Conservation (phyloP, 2,113 vertebrate genomes). For the Syngnathoides biaculeatus region DNA sequence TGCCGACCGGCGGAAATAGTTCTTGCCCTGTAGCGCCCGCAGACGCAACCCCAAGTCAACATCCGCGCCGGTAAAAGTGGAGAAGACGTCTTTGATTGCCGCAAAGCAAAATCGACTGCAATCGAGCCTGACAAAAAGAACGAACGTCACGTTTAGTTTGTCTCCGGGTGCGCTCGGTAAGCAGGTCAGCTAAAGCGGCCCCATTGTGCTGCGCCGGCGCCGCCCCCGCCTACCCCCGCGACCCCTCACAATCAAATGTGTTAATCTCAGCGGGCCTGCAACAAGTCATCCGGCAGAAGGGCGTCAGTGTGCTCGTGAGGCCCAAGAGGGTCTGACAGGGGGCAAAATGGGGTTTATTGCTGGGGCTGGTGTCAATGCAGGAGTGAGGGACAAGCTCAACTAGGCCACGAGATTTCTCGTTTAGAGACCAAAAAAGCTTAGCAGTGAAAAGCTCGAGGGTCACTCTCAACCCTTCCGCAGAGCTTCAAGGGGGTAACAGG, state of each 20-base stretch:
- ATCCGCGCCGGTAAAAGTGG: neutral
- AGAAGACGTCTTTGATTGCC: neutral
- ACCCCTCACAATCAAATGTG: slow-evolving; percentile 72
- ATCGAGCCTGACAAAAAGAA: neutral
- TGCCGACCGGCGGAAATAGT: slow-evolving; percentile 11
- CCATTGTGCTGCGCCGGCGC: neutral
- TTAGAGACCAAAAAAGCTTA: slow-evolving; percentile 9
- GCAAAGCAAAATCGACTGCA: neutral
- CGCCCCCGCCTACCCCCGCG: neutral
- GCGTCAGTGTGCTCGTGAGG: slow-evolving; percentile 48
- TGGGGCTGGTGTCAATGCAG: neutral
- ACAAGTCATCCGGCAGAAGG: slow-evolving; percentile 65
- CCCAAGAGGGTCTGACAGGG: neutral
- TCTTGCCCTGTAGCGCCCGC: neutral
- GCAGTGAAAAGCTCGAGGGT: neutral
- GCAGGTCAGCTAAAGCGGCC: neutral
- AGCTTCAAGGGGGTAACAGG: neutral
- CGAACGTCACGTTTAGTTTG: neutral
- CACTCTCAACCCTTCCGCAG: no score
- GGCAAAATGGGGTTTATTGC: no score
- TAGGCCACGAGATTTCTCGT: neutral
- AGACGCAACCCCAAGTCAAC: no score
- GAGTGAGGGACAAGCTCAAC: neutral
- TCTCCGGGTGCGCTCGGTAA: neutral
- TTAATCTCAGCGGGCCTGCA: slow-evolving; percentile 67